Base-by-base conservation (phyloP, 2,113 vertebrate species). In the Eretmodus cyanostictus region DNA sequence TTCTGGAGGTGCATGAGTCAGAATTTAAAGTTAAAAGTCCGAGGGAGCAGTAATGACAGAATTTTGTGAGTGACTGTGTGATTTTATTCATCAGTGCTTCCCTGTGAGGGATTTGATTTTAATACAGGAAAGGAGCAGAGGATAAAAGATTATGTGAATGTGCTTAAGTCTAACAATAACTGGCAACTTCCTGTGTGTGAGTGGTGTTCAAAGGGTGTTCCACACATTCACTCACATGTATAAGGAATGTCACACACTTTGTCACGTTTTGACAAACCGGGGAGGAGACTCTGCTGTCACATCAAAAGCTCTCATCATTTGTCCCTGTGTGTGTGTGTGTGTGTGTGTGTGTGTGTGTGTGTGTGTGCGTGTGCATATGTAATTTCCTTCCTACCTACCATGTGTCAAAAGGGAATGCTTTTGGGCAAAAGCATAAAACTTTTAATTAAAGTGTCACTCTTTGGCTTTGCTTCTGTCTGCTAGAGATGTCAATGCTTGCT, bases 371-470 rank as follows among this genome's bases (percentile, higher is more conserved):
- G 22, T 53, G 73, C 31, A 36, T 63, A 36, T 31, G 76, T 66
- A 66, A 73, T 80, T 57, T 80, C 29, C 66, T 61, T 80, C 51
- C 63, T 40, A 55, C 86, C 87, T 57, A 53, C 71, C 47, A 22
- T 73, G 87, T 73, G 81, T 84, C 87, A 81, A 66, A 40, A 84
- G 42, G 68, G 66, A 86, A 54, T 61, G 17, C 55, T 85, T 88
- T 86, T 55, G 11, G 84, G 36, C 63, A 89, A 79, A 47, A 40
- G n/a, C 88, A 81, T 54, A 36, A 59, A 79, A 86, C 85, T 86
- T 95, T 94, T 91, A 92, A 94, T 93, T 92, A 92, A 90, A 91
- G 84, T 84, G 24, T 92, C 79, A 59, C 82, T 90, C 76, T 86
- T 9, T 71, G 78, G 45, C 36, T 87, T 82, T 59, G 84, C 13